Evolutionary conservation across 1,140 invertebrate species (phyloP).

Genomic region (Nephotettix cincticeps): DNA sequence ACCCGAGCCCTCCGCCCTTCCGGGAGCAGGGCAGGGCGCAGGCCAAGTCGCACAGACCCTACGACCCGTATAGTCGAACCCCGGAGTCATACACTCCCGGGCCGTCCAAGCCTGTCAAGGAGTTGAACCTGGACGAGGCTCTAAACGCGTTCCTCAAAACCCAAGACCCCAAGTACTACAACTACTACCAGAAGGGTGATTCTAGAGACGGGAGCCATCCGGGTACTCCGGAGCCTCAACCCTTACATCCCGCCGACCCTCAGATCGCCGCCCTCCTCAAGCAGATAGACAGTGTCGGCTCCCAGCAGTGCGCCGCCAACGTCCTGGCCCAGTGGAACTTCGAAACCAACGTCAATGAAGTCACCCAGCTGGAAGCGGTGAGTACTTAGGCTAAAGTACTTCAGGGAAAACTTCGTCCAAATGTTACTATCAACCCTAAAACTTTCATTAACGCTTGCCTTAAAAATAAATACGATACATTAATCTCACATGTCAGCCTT

Average conservation of each 20-base stretch:
- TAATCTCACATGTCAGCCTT: too few species aligned
- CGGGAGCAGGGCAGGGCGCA: background rate
- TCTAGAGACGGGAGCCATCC: background rate
- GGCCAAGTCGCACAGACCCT: background rate
- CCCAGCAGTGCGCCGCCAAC: conserved; percentile 76
- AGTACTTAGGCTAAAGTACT: too few species aligned
- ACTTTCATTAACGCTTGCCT: too few species aligned
- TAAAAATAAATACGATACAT: too few species aligned
- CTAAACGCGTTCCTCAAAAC: conserved; percentile 33
- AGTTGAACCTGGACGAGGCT: conserved; percentile 11
- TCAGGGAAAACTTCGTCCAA: too few species aligned
- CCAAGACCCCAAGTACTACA: conserved; percentile 37
- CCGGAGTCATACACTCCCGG: background rate
- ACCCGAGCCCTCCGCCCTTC: conserved; percentile 1
- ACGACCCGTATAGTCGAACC: background rate
- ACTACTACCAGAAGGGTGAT: conserved; percentile 26
- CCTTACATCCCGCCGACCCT: conserved; percentile 5
- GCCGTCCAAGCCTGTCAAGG: background rate
- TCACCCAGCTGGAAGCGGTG: conserved; percentile 77
- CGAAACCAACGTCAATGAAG: conserved; percentile 82
- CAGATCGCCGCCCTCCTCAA: conserved; percentile 55
- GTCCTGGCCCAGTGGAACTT: conserved; percentile 84
- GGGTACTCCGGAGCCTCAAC: background rate
- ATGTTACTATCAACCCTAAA: too few species aligned
- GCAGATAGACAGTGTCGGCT: conserved; percentile 68